phyloP scores from a whole-genome alignment of 2,797 vertebrate species.

The Alca torda region DNA sequence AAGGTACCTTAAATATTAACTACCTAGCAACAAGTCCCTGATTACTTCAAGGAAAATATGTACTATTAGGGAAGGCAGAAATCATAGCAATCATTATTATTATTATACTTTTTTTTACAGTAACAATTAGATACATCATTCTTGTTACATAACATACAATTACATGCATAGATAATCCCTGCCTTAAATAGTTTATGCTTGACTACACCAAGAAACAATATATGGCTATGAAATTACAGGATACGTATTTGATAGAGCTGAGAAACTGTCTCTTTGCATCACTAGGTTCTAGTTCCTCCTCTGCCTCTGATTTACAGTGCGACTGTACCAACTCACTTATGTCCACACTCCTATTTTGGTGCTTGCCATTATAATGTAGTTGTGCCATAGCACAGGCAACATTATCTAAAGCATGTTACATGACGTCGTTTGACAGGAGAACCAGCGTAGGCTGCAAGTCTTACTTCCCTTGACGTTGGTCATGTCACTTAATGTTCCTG shows the following conservation, averaged over 20 bases:
- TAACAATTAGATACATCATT: background rate
- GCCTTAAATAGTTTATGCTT: conserved; percentile 37
- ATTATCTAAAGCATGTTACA: fast-evolving
- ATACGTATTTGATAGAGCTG: background rate
- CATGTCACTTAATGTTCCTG: fast-evolving
- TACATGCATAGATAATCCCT: background rate
- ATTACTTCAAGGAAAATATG: conserved; percentile 45
- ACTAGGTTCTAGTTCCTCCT: background rate
- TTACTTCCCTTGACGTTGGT: fast-evolving
- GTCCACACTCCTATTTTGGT: background rate
- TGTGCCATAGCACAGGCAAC: background rate
- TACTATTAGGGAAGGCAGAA: background rate
- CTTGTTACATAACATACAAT: background rate
- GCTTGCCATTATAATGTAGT: background rate
- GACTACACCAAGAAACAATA: background rate
- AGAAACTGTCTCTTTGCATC: background rate
- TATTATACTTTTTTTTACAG: background rate
- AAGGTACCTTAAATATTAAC: conserved; percentile 54
- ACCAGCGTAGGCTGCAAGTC: background rate
- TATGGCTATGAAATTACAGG: background rate
- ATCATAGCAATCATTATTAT: background rate
- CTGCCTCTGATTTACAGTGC: background rate
- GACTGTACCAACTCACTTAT: background rate
- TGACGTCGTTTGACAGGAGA: fast-evolving
- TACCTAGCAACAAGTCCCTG: conserved; percentile 46